phyloP scores from a whole-genome alignment of 2,113 vertebrate species.

The Phaethon lepturus region DNA sequence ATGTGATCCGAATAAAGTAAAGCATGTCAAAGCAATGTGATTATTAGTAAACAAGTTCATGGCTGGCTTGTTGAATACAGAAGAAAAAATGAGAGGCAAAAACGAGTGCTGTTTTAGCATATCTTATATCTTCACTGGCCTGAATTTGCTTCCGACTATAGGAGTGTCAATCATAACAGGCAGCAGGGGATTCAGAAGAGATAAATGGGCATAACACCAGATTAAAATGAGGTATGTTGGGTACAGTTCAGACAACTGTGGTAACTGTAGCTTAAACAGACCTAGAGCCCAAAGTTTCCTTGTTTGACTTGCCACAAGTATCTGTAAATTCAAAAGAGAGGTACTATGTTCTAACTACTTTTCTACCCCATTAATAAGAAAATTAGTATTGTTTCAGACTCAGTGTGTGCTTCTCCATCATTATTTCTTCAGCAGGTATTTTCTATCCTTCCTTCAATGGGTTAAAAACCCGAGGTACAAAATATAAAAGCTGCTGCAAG shows the following conservation, averaged over 20 bases:
- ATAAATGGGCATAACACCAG: neutral
- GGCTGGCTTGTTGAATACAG: neutral
- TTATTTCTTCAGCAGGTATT: neutral
- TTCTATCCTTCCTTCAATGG: neutral
- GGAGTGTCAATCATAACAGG: neutral
- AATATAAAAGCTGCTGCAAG: constrained; percentile 1
- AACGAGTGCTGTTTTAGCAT: neutral
- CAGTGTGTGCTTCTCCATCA: neutral
- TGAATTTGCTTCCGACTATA: neutral
- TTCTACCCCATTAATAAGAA: neutral
- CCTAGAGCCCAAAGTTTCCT: neutral
- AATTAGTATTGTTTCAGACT: neutral
- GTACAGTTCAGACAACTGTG: neutral
- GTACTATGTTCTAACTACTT: neutral
- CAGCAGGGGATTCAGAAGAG: neutral
- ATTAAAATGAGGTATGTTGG: neutral
- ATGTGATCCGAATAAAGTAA: constrained; percentile 54
- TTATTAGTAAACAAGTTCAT: constrained; percentile 48
- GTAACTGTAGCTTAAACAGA: neutral
- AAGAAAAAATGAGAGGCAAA: neutral
- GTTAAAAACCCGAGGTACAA: constrained; percentile 12
- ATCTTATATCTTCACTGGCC: neutral
- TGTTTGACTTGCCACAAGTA: neutral
- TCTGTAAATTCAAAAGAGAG: neutral
- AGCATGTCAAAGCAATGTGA: constrained; percentile 55